phyloP scores from a whole-genome alignment of 2,113 vertebrate genomes.

The Nematolebias whitei region DNA sequence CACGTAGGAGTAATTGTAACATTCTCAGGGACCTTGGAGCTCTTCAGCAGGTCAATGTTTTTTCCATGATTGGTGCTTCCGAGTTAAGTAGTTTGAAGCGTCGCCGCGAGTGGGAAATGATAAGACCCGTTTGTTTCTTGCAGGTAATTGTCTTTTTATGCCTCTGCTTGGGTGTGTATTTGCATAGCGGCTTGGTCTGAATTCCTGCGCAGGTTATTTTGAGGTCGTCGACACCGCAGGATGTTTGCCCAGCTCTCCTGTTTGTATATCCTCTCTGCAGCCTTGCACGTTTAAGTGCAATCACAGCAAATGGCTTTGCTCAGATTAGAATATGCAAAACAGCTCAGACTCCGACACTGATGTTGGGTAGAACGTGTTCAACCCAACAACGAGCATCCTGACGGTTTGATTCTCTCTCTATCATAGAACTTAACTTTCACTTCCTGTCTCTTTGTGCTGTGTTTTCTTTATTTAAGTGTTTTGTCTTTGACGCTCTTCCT shows the following conservation, averaged over 20 bases:
- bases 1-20: conserved; percentile 12
- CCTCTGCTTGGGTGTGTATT: conserved; percentile 12
- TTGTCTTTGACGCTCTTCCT: conserved; percentile 17
- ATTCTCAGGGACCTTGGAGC: neutral
- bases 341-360: too few relatives aligned
- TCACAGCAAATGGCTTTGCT: too few relatives aligned
- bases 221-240: conserved; percentile 9
- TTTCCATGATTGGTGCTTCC: conserved; percentile 3
- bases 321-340: too few relatives aligned
- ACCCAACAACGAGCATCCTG: too few relatives aligned
- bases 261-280: neutral
- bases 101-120: neutral
- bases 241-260: neutral
- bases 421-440: too few relatives aligned
- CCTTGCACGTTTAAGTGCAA: too few relatives aligned
- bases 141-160: neutral
- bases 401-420: too few relatives aligned
- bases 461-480: neutral
- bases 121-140: conserved; percentile 2
- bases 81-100: conserved; percentile 3
- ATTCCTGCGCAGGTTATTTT: conserved; percentile 9
- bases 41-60: neutral
- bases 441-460: conserved; percentile 29
- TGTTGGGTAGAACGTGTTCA: neutral
- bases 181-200: conserved; percentile 29